Evolutionary conservation across 2,888 invertebrate genomes (phyloP), one percentile per base, ranked within the genome.

Genomic region (Cerceris ruficornis): DNA sequence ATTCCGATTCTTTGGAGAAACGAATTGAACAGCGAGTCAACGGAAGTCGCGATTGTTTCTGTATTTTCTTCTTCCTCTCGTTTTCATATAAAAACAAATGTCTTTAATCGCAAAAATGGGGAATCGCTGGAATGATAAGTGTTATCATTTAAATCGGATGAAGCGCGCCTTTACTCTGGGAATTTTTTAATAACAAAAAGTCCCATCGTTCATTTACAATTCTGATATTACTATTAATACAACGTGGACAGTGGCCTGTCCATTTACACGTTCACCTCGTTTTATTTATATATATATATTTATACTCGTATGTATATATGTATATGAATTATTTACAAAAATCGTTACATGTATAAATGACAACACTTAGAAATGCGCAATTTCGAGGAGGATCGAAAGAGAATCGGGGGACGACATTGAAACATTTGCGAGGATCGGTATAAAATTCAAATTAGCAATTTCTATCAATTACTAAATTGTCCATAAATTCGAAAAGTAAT

Each of bases 281-380:
- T 14, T 62, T 77, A 69, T 75, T 46, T 58, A 62, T 71, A 78
- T 71, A 62, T 73, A 68, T 75, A 73, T 77, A 60, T 66, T 68
- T 69, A 75, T 80, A 46, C 76, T 17, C 60, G 43, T 70, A 83
- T 82, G 60, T 80, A 73, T 77, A 71, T 74, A 77, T 82, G 59
- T 79, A 75, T 82, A 82, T 52, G 61, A 64, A 82, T 79, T 83
- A 83, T 83, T 82, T 82, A 80, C 82, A 83, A 75, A 77, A 73
- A 70, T 80, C 73, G 64, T 80, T 80, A 82, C 71, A 72, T 67
- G 77, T 71, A 73, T 80, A 72, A 82, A 82, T 69, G 72, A 76
- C 71, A 65, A 83, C 71, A 80, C 76, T 82, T 70, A 80, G 76
- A 82, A 79, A 74, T 67, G 69, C 68, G 71, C 55, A 72, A 50